A percentile compares a stretch with the other conserved stretches of the same genome.
Conservation (phyloP, 2,888 invertebrate species). For the Drosophila kuntzei region DNA sequence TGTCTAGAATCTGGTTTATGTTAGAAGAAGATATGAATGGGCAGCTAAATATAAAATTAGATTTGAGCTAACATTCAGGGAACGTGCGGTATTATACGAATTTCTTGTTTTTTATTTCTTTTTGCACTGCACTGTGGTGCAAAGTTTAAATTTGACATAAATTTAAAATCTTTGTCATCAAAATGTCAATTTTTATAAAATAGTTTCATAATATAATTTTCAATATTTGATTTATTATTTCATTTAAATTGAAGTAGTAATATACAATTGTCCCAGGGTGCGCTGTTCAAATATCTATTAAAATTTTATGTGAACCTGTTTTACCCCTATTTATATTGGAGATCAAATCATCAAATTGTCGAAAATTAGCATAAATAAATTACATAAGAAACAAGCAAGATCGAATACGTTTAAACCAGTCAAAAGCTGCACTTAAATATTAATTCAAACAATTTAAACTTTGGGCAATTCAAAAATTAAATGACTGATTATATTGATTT, state of each 20-base stretch:
- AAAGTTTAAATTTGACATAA: background rate
- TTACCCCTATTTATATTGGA: constrained; percentile 9
- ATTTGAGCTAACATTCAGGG: constrained; percentile 15
- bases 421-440: background rate
- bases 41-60: constrained; percentile 16
- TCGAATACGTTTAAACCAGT: background rate
- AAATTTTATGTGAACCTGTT: constrained; percentile 19
- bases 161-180: background rate
- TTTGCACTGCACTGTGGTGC: constrained; percentile 4
- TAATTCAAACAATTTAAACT: background rate
- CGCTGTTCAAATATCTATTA: background rate
- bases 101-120: constrained; percentile 12
- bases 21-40: constrained; percentile 29
- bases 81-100: constrained; percentile 1
- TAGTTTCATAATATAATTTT: background rate
- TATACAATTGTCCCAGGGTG: constrained; percentile 3
- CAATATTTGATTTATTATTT: background rate
- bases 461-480: background rate
- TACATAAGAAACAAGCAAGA: constrained; percentile 2
- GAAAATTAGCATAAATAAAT: constrained; percentile 6
- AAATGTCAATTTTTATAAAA: background rate
- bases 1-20: constrained; percentile 14
- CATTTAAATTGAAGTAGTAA: background rate
- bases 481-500: background rate
- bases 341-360: constrained; percentile 1